Base-by-base conservation (phyloP, 2,888 invertebrate genomes). In the Eupithecia exiguata region DNA sequence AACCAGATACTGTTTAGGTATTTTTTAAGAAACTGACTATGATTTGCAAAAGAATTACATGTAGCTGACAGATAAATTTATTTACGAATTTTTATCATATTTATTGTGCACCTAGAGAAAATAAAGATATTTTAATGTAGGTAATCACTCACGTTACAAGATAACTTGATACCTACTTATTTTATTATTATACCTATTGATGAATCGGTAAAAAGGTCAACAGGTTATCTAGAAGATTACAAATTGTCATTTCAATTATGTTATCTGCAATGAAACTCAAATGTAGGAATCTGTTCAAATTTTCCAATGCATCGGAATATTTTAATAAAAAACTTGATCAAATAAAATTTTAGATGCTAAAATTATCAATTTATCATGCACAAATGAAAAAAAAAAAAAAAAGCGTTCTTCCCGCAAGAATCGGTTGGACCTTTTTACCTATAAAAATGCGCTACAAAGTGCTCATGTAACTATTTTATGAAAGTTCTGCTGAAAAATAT, bases 161-260 rank as follows among this genome's bases (percentile, higher is more conserved):
- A 36, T n/a, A 62, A 35, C 7, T 65, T 36, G 10, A n/a, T 65
- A 36, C 38, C n/a, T n/a, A 65, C 1, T 1, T 63, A 18, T n/a
- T 53, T 58, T 10, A 62, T 63, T 63, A 65, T n/a, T 38, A n/a
- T 65, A 63, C 18, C 53, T 72, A 69, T n/a, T 69, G 21, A 36
- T 12, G 43, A 71, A 65, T 61, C 21, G 18, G 73, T 69, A 71
- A 71, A 67, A 70, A 76, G 76, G 76, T 74, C 58, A 74, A 46
- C 61, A 71, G 53, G 76, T 67, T 76, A 76, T 76, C 76, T 53
- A n/a, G 21, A 43, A 46, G 46, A 58, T 72, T 49, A 69, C 46
- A 65, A 71, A 76, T 76, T 58, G 68, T 49, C 68, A 58, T 66
- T 65, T 65, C 63, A 65, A 65, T 65, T 38, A 63, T 12, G 63